Percentiles rank a stretch among this genome's conserved stretches.
phyloP scores from a whole-genome alignment of 2,888 invertebrate genomes.

The Synanthedon myopaeformis region DNA sequence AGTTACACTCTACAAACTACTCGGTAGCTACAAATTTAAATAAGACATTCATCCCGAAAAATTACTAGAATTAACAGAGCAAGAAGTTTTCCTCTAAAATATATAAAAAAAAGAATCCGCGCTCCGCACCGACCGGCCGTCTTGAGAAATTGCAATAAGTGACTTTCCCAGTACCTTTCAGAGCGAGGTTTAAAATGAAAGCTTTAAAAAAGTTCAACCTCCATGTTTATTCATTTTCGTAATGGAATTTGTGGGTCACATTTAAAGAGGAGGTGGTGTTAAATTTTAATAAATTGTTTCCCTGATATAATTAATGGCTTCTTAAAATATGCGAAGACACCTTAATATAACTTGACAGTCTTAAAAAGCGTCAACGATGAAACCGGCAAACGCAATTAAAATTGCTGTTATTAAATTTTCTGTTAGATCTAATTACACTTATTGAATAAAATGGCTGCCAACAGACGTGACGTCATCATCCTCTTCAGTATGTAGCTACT shows the following conservation, averaged over 20 bases:
- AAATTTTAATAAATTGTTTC: constrained; percentile 10
- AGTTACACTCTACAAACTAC: no score
- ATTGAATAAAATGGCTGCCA: no score
- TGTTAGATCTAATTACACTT: no score
- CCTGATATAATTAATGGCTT: not conserved
- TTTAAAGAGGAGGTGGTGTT: constrained; percentile 18
- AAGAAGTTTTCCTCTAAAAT: not conserved
- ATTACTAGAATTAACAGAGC: not conserved
- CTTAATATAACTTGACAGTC: no score
- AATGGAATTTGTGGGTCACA: constrained; percentile 31
- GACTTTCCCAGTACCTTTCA: constrained; percentile 12
- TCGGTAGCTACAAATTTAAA: no score
- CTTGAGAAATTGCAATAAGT: constrained; percentile 19
- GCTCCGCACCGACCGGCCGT: not conserved
- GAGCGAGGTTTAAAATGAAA: constrained; percentile 20
- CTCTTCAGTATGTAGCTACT: no score
- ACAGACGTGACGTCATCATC: no score
- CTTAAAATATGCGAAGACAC: not conserved
- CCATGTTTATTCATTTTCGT: constrained; percentile 34
- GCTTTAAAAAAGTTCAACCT: constrained; percentile 19
- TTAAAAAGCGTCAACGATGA: no score
- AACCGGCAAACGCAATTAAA: no score
- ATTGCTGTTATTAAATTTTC: no score
- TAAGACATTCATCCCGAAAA: not conserved
- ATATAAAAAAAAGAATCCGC: not conserved